Evolutionary conservation across 1,140 invertebrate genomes (phyloP).

Genomic region (Coptotermes formosanus): DNA sequence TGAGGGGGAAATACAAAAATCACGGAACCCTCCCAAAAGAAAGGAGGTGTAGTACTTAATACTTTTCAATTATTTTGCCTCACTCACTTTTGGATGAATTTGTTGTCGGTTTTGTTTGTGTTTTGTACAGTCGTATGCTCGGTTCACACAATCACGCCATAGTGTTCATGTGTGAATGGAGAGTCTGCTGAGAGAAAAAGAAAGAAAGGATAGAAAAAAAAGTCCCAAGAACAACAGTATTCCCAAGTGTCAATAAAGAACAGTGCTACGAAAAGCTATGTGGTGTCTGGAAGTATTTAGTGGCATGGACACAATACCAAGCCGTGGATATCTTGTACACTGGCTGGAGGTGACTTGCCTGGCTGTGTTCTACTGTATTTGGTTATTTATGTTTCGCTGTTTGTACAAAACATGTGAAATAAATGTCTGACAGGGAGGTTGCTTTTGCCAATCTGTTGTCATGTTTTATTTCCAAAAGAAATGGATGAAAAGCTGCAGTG

Average conservation of each 20-base stretch:
- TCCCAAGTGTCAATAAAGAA: background rate
- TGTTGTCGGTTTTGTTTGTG: background rate
- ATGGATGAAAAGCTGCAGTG: too few relatives aligned
- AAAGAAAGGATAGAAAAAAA: background rate
- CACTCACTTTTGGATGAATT: constrained; percentile 21
- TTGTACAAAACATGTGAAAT: too few relatives aligned
- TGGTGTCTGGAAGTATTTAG: background rate
- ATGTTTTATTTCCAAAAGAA: too few relatives aligned
- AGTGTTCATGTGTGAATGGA: constrained; percentile 23
- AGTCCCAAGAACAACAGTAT: background rate
- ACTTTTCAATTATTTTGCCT: background rate
- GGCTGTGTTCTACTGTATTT: too few relatives aligned
- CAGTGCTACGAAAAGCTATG: background rate
- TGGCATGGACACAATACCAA: background rate
- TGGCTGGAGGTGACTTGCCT: too few relatives aligned
- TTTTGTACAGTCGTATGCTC: constrained; percentile 16
- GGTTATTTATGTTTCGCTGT: too few relatives aligned
- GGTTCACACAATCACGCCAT: constrained; percentile 19
- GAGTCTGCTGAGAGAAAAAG: constrained; percentile 23
- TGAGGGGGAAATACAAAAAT: background rate
- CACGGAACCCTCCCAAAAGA: background rate
- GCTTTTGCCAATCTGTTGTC: too few relatives aligned
- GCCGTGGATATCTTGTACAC: too few relatives aligned
- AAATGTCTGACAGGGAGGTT: too few relatives aligned
- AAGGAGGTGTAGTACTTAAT: background rate